A percentile compares a stretch with the other conserved stretches of the same genome.
Evolutionary conservation across 1,140 invertebrate species (phyloP).

Genomic region (Linepithema humile): DNA sequence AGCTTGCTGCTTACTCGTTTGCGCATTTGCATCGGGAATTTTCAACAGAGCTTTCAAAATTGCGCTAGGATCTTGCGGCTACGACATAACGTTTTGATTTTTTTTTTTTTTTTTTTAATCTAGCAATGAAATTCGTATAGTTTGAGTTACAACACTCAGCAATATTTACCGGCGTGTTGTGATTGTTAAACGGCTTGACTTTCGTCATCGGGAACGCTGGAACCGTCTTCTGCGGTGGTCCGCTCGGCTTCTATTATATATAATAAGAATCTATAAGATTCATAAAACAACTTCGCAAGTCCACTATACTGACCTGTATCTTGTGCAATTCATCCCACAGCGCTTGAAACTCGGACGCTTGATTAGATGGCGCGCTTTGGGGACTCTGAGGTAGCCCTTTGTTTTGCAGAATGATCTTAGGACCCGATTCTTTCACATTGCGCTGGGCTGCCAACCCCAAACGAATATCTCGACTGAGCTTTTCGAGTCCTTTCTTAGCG

Average conservation of each 20-base stretch:
- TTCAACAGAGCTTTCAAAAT: conserved; percentile 81
- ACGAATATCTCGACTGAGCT: not conserved
- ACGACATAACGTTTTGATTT: not conserved
- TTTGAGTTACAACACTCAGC: not conserved
- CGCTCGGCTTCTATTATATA: conserved; percentile 47
- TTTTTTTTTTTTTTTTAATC: not conserved
- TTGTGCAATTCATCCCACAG: conserved; percentile 82
- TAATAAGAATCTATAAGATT: not conserved
- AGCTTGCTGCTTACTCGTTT: conserved; percentile 25
- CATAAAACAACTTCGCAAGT: not conserved
- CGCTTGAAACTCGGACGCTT: conserved; percentile 76
- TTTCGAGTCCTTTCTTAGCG: conserved; percentile 34
- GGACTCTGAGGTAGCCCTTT: not conserved
- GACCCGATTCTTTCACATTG: not conserved
- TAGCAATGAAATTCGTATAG: not conserved
- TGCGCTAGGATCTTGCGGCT: conserved; percentile 81
- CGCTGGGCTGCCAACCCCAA: conserved; percentile 8
- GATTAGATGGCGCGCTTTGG: conserved; percentile 7
- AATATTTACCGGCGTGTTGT: conserved; percentile 61
- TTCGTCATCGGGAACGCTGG: not conserved
- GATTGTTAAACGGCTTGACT: conserved; percentile 38
- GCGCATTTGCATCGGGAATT: conserved; percentile 77
- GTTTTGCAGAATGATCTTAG: not conserved
- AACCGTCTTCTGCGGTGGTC: conserved; percentile 40
- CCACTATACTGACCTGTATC: conserved; percentile 58